These are phyloP conservation scores for Mayetiola destructor DNA, from an alignment of 2,888 invertebrate genomes.

Conservation along the genomic window DNA sequence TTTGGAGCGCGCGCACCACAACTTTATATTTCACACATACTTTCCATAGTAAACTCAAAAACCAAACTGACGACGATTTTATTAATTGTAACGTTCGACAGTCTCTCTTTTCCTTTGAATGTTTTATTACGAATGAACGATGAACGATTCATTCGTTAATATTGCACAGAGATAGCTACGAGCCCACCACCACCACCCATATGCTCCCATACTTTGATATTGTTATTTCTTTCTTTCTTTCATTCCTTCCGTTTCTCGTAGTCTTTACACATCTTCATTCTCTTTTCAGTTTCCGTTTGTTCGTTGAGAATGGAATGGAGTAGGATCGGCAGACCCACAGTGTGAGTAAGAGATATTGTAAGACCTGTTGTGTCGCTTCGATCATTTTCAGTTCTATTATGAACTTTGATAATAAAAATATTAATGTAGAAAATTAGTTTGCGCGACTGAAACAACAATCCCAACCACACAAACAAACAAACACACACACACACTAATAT, in stretches of 20 bases:
- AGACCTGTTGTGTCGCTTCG: background rate
- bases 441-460: background rate
- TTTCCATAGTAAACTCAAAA: conserved; percentile 6
- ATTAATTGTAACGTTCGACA: background rate
- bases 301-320: too few species aligned
- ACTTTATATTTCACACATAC: background rate
- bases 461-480: background rate
- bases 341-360: too few species aligned
- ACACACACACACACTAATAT: background rate
- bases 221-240: background rate
- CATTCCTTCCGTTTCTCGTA: background rate
- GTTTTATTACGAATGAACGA: background rate
- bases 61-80: conserved; percentile 6
- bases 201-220: background rate
- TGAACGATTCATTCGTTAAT: conserved; percentile 9
- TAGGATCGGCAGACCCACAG: too few species aligned
- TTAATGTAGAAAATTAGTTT: background rate
- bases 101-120: too few species aligned
- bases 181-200: background rate
- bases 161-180: background rate
- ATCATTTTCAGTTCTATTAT: too few species aligned
- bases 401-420: too few species aligned
- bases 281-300: background rate
- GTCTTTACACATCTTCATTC: background rate
- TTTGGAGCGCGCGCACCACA: background rate